These are phyloP conservation scores for Lathamus discolor DNA, from an alignment of 2,113 vertebrate genomes.

Conservation along the genomic window DNA sequence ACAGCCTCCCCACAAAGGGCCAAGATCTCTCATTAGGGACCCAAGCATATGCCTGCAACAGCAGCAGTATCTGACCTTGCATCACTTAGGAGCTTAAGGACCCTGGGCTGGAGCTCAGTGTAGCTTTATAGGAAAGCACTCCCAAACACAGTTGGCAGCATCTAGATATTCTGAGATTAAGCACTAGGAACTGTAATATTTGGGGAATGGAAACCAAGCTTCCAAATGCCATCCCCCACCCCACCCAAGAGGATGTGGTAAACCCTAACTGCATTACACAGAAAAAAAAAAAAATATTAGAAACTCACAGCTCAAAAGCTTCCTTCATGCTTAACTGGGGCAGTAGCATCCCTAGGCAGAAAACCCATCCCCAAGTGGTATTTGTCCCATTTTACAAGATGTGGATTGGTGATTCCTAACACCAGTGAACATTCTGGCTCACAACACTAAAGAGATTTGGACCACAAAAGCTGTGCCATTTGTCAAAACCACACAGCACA, in stretches of 20 bases:
- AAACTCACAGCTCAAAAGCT: neutral
- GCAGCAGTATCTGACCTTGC: neutral
- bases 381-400: neutral
- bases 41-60: neutral
- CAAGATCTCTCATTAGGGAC: neutral
- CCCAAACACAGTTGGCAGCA: neutral
- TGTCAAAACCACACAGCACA: neutral
- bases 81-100: neutral
- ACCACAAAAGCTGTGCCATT: neutral
- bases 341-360: neutral
- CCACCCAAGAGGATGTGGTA: neutral
- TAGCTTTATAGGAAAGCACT: neutral
- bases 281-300: neutral
- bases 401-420: neutral
- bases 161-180: neutral
- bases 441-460: neutral
- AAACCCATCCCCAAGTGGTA: neutral
- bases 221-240: neutral
- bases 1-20: neutral
- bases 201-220: neutral
- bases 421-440: neutral
- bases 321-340: neutral
- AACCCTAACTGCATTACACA: accelerated
- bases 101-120: neutral
- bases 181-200: neutral